Conservation (phyloP, 2,888 invertebrate species). For the Synanthedon andrenaeformis region DNA sequence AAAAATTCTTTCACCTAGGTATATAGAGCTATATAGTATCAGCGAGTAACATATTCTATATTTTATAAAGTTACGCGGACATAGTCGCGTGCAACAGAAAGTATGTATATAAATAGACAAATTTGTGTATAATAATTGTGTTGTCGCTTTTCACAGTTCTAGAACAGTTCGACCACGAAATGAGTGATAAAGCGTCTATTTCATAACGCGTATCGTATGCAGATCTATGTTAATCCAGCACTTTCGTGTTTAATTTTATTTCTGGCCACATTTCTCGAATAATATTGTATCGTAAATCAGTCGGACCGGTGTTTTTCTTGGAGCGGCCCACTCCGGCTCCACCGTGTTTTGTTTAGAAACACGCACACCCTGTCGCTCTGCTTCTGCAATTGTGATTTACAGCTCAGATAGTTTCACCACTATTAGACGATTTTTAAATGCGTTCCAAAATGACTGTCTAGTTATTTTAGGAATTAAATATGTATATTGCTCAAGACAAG, state of each 20-base stretch:
- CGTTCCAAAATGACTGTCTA: background rate
- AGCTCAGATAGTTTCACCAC: slow-evolving; percentile 32
- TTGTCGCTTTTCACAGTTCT: no score
- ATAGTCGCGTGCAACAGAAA: no score
- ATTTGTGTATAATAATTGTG: no score
- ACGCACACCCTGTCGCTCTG: slow-evolving; percentile 59
- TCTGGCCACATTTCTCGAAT: slow-evolving; percentile 60
- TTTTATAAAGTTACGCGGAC: no score
- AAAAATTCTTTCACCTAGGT: no score
- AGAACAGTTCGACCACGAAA: no score
- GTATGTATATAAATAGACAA: no score
- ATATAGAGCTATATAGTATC: no score
- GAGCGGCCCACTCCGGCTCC: slow-evolving; percentile 35
- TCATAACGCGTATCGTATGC: background rate
- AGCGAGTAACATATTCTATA: no score
- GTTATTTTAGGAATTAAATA: background rate
- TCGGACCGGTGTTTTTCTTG: slow-evolving; percentile 63
- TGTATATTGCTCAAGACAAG: background rate
- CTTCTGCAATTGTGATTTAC: slow-evolving; percentile 56
- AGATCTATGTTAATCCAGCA: slow-evolving; percentile 24
- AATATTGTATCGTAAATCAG: slow-evolving; percentile 67
- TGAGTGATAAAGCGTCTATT: background rate
- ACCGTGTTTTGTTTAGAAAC: slow-evolving; percentile 65
- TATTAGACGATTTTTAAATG: slow-evolving; percentile 4
- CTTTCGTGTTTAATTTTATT: slow-evolving; percentile 59